phyloP scores from a whole-genome alignment of 2,797 vertebrate species.

The Nyctibius grandis region DNA sequence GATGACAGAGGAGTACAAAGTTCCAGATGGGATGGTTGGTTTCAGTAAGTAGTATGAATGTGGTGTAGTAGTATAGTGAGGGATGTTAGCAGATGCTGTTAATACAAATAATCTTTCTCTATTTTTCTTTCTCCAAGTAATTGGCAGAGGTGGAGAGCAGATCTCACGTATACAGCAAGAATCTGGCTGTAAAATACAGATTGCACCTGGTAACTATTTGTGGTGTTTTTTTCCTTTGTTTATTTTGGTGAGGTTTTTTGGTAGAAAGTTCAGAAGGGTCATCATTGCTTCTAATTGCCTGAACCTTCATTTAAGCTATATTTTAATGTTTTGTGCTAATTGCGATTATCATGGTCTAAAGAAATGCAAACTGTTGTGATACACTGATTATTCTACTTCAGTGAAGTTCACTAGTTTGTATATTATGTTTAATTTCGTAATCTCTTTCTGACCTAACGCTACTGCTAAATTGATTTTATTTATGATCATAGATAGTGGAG shows the following conservation, averaged over 20 bases:
- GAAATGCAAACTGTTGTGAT: background rate
- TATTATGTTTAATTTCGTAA: background rate
- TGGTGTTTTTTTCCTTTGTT: background rate
- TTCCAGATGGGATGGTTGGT: constrained; percentile 99
- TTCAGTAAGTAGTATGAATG: constrained; percentile 88
- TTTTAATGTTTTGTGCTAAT: background rate
- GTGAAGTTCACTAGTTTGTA: background rate
- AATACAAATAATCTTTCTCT: background rate
- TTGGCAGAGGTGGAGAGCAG: constrained; percentile 98
- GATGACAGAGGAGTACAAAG: constrained; percentile 96
- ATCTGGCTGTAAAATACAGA: constrained; percentile 99
- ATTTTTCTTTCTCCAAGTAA: constrained; percentile 79
- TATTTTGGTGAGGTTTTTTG: rapidly evolving
- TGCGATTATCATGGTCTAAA: rapidly evolving
- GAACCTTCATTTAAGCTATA: background rate
- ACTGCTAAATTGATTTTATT: background rate
- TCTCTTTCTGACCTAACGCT: background rate
- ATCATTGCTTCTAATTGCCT: background rate
- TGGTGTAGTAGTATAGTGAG: background rate
- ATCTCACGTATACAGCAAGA: constrained; percentile 98
- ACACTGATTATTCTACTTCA: background rate
- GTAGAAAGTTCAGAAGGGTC: background rate
- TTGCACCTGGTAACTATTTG: constrained; percentile 87
- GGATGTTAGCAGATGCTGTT: background rate
- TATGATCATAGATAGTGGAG: constrained; percentile 87